Percentiles rank a stretch among this genome's conserved stretches.
Conservation (phyloP, 1,140 invertebrate genomes). For the Danaus plexippus region DNA sequence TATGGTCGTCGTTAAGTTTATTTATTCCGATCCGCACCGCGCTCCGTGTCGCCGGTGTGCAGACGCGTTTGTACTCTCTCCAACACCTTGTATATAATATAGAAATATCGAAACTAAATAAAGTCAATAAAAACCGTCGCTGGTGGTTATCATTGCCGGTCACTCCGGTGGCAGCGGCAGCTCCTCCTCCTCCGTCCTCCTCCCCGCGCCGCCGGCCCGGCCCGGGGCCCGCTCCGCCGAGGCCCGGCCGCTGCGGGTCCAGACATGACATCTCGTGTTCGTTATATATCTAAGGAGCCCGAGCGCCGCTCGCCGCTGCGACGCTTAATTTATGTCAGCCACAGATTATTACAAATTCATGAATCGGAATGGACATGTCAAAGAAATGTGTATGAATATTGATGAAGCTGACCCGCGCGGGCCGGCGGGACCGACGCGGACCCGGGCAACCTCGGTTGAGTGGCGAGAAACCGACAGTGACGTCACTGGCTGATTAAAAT, state of each 20-base stretch:
- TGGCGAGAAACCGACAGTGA: no score
- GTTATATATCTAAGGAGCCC: slow-evolving; percentile 14
- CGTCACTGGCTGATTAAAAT: no score
- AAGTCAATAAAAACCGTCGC: no score
- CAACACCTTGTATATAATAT: no score
- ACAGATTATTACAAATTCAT: slow-evolving; percentile 36
- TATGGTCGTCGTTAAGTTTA: no score
- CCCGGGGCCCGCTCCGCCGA: slow-evolving; percentile 1
- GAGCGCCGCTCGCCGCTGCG: slow-evolving; percentile 3
- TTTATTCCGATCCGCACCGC: no score
- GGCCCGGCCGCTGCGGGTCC: slow-evolving; percentile 28
- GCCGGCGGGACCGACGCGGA: no score
- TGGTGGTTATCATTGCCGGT: neutral
- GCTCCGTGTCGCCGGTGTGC: no score
- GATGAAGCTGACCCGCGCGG: slow-evolving; percentile 11
- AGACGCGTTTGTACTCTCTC: no score
- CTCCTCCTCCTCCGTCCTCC: slow-evolving; percentile 33
- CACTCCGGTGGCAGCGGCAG: slow-evolving; percentile 56
- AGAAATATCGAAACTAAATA: no score
- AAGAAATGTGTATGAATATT: slow-evolving; percentile 43
- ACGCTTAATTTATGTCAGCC: slow-evolving; percentile 13
- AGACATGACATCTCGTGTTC: neutral
- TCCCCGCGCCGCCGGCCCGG: no score
- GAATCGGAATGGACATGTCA: slow-evolving; percentile 32
- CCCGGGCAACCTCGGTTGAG: no score